Evolutionary conservation across 2,888 invertebrate genomes (phyloP).

Genomic region (Allygus modestus): DNA sequence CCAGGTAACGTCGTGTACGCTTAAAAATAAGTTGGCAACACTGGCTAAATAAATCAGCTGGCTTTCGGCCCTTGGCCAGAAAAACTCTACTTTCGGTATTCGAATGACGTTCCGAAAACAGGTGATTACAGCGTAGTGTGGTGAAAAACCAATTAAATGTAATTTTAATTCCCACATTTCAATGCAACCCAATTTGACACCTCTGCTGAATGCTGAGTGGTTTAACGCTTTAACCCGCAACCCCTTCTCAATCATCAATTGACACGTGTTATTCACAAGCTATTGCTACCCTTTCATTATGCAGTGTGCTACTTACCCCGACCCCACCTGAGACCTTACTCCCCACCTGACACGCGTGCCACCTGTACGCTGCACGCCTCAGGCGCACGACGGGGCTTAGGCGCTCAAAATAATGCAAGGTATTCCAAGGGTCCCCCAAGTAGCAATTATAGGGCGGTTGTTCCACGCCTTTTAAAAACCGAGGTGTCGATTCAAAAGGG

Average conservation of each 20-base stretch:
- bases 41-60: too few species aligned
- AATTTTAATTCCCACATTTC: too few species aligned
- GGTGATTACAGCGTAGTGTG: too few species aligned
- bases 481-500: neutral
- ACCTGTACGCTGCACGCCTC: neutral
- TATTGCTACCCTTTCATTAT: neutral
- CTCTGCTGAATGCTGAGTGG: too few species aligned
- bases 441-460: conserved; percentile 15
- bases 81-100: too few species aligned
- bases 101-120: too few species aligned
- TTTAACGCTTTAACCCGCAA: too few species aligned
- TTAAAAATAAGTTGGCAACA: too few species aligned
- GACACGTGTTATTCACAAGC: neutral
- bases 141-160: too few species aligned
- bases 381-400: conserved; percentile 1
- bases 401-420: conserved; percentile 23
- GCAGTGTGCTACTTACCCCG: neutral
- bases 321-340: neutral
- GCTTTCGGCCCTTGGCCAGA: too few species aligned
- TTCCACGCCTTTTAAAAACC: neutral
- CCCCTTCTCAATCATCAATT: neutral
- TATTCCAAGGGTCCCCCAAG: conserved; percentile 9
- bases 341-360: neutral
- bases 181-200: too few species aligned
- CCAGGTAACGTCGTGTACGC: too few species aligned